Conservation (phyloP, 2,888 invertebrate species). For the Argyresthia albistria region DNA sequence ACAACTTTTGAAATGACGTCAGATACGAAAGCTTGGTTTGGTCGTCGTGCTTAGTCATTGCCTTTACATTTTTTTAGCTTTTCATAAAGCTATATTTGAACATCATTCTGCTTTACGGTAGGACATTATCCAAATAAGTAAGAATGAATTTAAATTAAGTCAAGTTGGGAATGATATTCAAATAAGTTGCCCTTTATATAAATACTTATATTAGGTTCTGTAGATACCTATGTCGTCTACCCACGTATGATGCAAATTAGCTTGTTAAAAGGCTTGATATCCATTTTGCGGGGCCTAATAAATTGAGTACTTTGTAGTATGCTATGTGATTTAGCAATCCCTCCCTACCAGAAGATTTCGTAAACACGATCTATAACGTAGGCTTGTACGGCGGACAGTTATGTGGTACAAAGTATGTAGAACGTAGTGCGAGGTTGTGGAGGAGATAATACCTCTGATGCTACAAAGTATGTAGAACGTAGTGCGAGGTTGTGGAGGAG, state of each 20-base stretch:
- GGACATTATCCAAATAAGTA: too few species aligned
- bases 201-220: not conserved
- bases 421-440: too few species aligned
- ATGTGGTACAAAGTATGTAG: too few species aligned
- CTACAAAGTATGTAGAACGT: too few species aligned
- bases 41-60: not conserved
- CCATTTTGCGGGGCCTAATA: not conserved
- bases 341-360: too few species aligned
- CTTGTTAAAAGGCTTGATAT: not conserved
- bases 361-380: too few species aligned
- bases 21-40: slow-evolving; percentile 22
- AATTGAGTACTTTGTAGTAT: too few species aligned
- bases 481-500: too few species aligned
- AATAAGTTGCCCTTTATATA: not conserved
- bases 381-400: too few species aligned
- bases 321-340: too few species aligned
- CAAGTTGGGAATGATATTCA: not conserved
- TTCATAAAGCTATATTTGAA: not conserved
- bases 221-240: not conserved
- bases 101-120: not conserved
- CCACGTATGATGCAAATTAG: slow-evolving; percentile 4
- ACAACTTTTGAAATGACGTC: slow-evolving; percentile 35
- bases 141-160: too few species aligned
- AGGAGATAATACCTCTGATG: too few species aligned
- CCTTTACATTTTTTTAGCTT: not conserved